Percentiles rank a stretch among this genome's conserved stretches.
Conservation (phyloP, 2,113 vertebrate species). For the Elgaria multicarinata region DNA sequence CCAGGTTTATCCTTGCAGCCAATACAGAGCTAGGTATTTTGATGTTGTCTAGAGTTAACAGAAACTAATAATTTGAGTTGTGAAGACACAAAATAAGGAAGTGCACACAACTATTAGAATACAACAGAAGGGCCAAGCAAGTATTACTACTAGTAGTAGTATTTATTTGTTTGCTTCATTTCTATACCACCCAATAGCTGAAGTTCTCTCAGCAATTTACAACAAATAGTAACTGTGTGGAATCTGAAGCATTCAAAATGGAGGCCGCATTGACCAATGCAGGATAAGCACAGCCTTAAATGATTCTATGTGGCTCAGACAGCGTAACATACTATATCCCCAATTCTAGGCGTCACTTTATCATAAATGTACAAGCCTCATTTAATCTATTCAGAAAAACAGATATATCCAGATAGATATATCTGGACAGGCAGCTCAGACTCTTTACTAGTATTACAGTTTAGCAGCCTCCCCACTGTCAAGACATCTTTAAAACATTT, state of each 20-base stretch:
- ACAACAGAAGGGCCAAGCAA: no score
- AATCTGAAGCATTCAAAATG: background rate
- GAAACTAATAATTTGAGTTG: no score
- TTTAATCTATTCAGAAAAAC: background rate
- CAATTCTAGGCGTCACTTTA: background rate
- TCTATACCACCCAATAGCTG: no score
- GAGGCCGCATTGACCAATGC: background rate
- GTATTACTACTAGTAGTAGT: no score
- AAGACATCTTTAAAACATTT: background rate
- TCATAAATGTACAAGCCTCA: background rate
- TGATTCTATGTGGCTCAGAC: background rate
- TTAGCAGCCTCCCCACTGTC: background rate
- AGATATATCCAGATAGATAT: background rate
- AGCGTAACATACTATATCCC: background rate
- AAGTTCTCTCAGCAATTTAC: no score
- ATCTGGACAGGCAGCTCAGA: background rate
- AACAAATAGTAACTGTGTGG: background rate
- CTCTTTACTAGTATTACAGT: background rate
- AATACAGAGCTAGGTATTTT: background rate
- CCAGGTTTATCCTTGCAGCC: background rate
- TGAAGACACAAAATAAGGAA: no score
- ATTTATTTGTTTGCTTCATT: no score
- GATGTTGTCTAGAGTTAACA: background rate
- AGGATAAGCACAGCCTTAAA: background rate
- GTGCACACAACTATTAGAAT: no score